These are phyloP conservation scores for Crotalus tigris DNA, from an alignment of 2,113 vertebrate genomes.

Conservation along the genomic window DNA sequence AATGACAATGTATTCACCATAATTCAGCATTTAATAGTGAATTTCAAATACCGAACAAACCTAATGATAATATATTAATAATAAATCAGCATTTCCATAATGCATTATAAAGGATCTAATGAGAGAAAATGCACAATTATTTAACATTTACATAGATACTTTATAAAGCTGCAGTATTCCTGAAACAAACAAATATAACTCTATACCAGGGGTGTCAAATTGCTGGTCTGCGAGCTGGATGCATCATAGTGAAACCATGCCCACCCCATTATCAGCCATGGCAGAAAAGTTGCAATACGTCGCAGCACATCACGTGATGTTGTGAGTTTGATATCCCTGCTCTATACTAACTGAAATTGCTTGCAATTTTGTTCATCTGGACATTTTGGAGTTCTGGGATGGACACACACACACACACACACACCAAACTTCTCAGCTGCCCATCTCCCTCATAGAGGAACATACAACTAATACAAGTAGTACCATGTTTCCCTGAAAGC, in stretches of 20 bases:
- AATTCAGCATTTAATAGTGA: neutral
- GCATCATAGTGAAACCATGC: too few relatives aligned
- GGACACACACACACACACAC: neutral
- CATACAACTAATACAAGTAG: neutral
- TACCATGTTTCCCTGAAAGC: too few relatives aligned
- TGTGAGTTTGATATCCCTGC: too few relatives aligned
- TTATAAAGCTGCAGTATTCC: neutral
- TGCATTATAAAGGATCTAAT: neutral
- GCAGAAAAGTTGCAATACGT: too few relatives aligned
- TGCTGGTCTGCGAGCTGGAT: too few relatives aligned
- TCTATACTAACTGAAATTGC: neutral
- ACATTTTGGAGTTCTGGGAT: neutral
- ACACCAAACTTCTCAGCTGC: neutral
- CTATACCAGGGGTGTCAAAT: too few relatives aligned
- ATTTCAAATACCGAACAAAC: neutral
- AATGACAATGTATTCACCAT: neutral
- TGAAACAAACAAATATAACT: neutral
- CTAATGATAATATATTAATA: neutral
- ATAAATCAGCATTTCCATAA: neutral
- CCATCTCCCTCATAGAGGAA: neutral
- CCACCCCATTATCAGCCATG: too few relatives aligned
- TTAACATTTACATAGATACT: neutral
- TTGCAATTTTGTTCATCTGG: neutral
- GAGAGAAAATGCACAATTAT: neutral
- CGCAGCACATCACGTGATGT: too few relatives aligned